Evolutionary conservation across 2,888 invertebrate species (phyloP), one percentile per base, ranked within the genome.

Genomic region (Spatulosminthurus flaviceps): DNA sequence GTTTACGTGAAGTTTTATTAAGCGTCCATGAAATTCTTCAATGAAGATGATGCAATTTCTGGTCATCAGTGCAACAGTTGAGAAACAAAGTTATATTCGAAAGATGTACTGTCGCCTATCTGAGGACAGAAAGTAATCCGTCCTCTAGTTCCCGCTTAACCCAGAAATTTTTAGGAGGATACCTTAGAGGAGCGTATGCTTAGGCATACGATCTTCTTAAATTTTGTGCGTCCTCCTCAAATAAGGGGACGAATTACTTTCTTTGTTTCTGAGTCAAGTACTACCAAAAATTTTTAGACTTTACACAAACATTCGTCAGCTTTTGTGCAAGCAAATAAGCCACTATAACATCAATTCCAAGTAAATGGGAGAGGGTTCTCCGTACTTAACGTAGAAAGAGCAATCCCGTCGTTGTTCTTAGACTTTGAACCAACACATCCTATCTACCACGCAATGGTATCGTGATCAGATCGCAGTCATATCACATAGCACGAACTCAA

Each of bases 351-450:
- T n/a, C n/a, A n/a, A n/a, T n/a, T n/a, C n/a, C n/a, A n/a, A n/a
- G n/a, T n/a, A n/a, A n/a, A n/a, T n/a, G n/a, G n/a, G n/a, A n/a
- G n/a, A n/a, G 9, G 34, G 34, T 34, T 34, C 34, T 34, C 34
- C n/a, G 51, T 51, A 51, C n/a, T n/a, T 51, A 19, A 51, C 16
- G 1, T 51, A 51, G 4, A 19, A 26, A 70, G 28, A 28, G 69
- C 42, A 41, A 21, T 21, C 70, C 21, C 22, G 42, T 21, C 24
- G 24, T 24, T 21, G 41, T 41, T 42, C 72, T 61, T 74, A 74
- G 74, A 74, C 74, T 74, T 74, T 74, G 74, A 11, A 74, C 74
- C 61, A 60, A 61, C 61, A 60, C 29, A 60, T 24, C 61, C 42
- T 64, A 64, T 64, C 61, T 43, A 74, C 24, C 74, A 74, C 61